Evolutionary conservation across 2,113 vertebrate species (phyloP).

Genomic region (Phrynosoma platyrhinos): DNA sequence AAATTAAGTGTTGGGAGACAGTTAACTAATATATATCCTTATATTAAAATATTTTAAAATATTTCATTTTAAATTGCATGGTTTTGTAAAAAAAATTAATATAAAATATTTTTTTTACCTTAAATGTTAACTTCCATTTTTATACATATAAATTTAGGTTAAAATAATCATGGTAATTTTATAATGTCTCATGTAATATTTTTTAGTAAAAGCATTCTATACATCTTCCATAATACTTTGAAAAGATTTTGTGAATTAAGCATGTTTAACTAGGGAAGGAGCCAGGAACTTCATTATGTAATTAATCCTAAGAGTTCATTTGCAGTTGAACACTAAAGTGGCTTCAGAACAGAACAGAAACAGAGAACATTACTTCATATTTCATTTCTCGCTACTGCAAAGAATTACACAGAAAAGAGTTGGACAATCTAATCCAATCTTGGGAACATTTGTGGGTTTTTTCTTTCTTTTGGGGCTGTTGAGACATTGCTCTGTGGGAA

Average conservation of each 20-base stretch:
- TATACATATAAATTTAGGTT: slow-evolving; percentile 49
- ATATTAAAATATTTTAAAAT: slow-evolving; percentile 63
- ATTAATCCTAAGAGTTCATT: slow-evolving; percentile 54
- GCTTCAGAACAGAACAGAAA: slow-evolving; percentile 23
- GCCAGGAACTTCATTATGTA: slow-evolving; percentile 43
- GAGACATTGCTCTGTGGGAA: neutral
- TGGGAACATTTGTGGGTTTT: neutral
- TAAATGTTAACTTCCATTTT: slow-evolving; percentile 26
- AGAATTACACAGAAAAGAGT: neutral
- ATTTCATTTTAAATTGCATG: slow-evolving; percentile 63
- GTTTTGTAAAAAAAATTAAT: slow-evolving; percentile 65
- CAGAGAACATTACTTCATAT: neutral
- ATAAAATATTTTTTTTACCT: slow-evolving; percentile 39
- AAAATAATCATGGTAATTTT: slow-evolving; percentile 52
- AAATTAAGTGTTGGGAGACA: slow-evolving; percentile 49
- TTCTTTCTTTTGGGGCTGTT: neutral
- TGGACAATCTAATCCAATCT: neutral
- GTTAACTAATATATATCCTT: slow-evolving; percentile 63
- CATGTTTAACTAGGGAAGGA: slow-evolving; percentile 32
- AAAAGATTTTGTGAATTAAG: slow-evolving; percentile 34
- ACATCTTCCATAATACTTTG: slow-evolving; percentile 49
- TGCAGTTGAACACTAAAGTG: slow-evolving; percentile 38
- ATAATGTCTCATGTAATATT: slow-evolving; percentile 53
- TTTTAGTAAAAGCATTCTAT: slow-evolving; percentile 23
- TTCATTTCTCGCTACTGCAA: neutral